phyloP scores from a whole-genome alignment of 1,140 invertebrate species.

The Mycetomoellerius zeteki region DNA sequence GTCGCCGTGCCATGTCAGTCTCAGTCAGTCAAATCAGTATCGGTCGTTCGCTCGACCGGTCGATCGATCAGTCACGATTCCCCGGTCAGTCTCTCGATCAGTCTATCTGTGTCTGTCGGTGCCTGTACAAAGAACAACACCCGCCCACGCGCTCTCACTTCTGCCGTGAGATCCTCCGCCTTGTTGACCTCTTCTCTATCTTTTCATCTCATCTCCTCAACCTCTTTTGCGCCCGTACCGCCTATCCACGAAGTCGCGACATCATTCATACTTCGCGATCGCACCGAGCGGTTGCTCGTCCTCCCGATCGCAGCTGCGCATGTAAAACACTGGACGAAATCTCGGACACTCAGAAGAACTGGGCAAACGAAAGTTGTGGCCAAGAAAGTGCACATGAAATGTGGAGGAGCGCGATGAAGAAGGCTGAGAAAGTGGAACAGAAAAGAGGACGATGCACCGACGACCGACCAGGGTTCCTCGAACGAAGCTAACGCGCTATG shows the following conservation, averaged over 20 bases:
- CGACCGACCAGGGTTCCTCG: conserved; percentile 73
- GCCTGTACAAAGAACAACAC: conserved; percentile 69
- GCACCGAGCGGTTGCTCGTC: conserved; percentile 1
- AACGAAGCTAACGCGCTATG: conserved; percentile 77
- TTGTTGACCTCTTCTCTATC: conserved; percentile 29
- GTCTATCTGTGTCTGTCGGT: conserved; percentile 81
- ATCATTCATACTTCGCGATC: conserved; percentile 6
- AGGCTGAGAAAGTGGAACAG: conserved; percentile 36
- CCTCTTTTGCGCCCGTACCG: not conserved
- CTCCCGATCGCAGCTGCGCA: conserved; percentile 14
- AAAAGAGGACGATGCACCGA: conserved; percentile 69
- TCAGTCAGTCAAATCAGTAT: conserved; percentile 78
- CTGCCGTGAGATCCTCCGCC: conserved; percentile 53
- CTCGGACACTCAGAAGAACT: conserved; percentile 41
- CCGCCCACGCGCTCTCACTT: conserved; percentile 67
- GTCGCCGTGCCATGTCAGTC: conserved; percentile 87
- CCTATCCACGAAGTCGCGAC: conserved; percentile 22
- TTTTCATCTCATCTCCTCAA: conserved; percentile 35
- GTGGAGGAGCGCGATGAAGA: conserved; percentile 29
- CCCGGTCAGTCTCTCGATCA: conserved; percentile 73
- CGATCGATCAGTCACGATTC: conserved; percentile 70
- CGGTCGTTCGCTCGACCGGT: conserved; percentile 72
- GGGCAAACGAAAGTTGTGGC: conserved; percentile 28
- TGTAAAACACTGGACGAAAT: conserved; percentile 9
- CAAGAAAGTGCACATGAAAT: conserved; percentile 43